A percentile compares a stretch with the other conserved stretches of the same genome.
phyloP scores from a whole-genome alignment of 2,888 invertebrate genomes.

The Pseudococcus viburni region DNA sequence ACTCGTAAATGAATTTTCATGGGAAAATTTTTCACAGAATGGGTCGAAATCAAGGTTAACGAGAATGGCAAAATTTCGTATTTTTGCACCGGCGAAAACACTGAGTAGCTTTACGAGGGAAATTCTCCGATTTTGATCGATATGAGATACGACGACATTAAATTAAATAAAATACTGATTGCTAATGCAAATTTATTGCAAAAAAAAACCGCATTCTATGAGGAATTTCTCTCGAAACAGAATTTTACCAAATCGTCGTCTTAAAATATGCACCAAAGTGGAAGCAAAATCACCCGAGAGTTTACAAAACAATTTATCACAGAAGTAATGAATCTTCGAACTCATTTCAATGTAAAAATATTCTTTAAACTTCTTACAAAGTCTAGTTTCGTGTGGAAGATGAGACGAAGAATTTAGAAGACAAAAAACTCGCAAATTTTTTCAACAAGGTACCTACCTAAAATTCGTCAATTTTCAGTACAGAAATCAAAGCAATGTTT shows the following conservation, averaged over 20 bases:
- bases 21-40: background rate
- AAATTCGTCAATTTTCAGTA: background rate
- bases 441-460: background rate
- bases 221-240: background rate
- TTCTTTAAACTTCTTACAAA: background rate
- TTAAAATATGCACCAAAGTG: background rate
- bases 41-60: constrained; percentile 1
- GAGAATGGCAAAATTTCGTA: background rate
- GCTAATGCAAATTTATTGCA: background rate
- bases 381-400: background rate
- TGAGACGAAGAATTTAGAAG: background rate
- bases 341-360: constrained; percentile 14
- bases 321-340: background rate
- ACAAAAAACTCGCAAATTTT: background rate
- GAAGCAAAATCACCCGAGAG: background rate
- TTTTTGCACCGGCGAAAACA: background rate
- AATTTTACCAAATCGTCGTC: background rate
- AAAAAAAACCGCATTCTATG: background rate
- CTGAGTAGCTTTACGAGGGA: background rate
- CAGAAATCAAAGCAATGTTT: background rate
- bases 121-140: background rate
- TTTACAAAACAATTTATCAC: background rate
- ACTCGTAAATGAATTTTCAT: background rate
- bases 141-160: background rate
- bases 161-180: background rate